Conservation (phyloP, 2,888 invertebrate genomes). For the Entomobrya multifasciata region DNA sequence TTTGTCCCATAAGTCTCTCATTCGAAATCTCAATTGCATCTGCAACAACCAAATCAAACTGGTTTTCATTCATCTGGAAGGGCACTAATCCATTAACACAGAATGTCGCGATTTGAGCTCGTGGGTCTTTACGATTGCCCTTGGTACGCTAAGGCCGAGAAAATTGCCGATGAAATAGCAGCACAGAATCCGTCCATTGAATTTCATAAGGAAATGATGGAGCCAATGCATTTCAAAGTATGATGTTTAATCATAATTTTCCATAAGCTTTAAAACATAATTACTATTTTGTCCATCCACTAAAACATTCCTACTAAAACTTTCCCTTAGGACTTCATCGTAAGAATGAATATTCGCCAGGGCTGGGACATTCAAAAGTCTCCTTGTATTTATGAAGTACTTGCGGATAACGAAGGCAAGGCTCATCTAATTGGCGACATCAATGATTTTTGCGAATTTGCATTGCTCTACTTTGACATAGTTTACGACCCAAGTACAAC, state of each 20-base stretch:
- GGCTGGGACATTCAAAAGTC: slow-evolving; percentile 76
- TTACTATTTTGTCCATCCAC: not conserved
- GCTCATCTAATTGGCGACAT: slow-evolving; percentile 77
- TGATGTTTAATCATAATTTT: too few relatives aligned
- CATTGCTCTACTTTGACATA: slow-evolving; percentile 74
- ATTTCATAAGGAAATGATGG: slow-evolving; percentile 74
- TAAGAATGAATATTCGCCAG: slow-evolving; percentile 70
- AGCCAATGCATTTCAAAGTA: slow-evolving; percentile 74
- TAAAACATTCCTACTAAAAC: too few relatives aligned
- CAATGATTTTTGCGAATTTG: slow-evolving; percentile 79
- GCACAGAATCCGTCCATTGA: slow-evolving; percentile 74
- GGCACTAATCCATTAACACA: too few relatives aligned
- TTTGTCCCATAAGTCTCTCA: too few relatives aligned
- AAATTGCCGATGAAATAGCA: slow-evolving; percentile 77
- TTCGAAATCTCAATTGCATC: too few relatives aligned
- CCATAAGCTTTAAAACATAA: too few relatives aligned
- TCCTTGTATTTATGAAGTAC: slow-evolving; percentile 77
- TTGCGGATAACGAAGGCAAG: slow-evolving; percentile 74
- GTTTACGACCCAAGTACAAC: slow-evolving; percentile 57
- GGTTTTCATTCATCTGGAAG: too few relatives aligned
- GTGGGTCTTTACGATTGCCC: slow-evolving; percentile 77
- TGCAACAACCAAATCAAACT: too few relatives aligned
- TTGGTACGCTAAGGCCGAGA: slow-evolving; percentile 78
- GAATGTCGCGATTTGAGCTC: slow-evolving; percentile 76
- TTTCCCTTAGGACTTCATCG: slow-evolving; percentile 70